Conservation (phyloP, 37 sponge, comb jelly and placozoan species). For the Haliclona indistincta region DNA sequence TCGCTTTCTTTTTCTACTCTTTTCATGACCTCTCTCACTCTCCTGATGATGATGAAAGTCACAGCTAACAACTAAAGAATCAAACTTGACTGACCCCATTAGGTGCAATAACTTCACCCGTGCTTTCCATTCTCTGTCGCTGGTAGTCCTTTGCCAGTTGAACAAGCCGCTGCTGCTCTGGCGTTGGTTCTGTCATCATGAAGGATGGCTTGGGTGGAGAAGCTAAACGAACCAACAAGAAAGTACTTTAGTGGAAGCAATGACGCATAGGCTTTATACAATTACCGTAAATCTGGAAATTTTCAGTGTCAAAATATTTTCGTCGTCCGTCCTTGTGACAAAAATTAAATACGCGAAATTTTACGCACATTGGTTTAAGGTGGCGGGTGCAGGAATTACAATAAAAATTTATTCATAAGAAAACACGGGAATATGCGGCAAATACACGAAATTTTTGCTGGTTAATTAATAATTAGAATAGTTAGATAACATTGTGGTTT, state of each 20-base stretch:
- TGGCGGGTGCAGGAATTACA: too few species aligned
- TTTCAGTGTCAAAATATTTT: too few species aligned
- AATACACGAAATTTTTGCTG: too few species aligned
- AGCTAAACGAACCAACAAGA: not conserved
- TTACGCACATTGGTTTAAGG: too few species aligned
- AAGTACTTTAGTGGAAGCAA: not conserved
- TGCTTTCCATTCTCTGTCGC: not conserved
- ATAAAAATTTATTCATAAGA: too few species aligned
- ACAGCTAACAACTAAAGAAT: not conserved
- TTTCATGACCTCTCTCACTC: too few species aligned
- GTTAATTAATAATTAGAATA: too few species aligned
- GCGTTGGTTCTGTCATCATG: conserved; percentile 23
- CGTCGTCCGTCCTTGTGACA: too few species aligned
- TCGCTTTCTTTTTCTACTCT: not conserved
- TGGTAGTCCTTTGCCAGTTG: conserved; percentile 29
- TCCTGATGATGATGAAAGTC: not conserved
- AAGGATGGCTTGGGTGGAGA: conserved; percentile 26
- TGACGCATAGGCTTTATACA: not conserved
- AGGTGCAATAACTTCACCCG: not conserved
- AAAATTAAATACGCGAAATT: too few species aligned
- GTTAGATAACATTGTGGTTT: too few species aligned
- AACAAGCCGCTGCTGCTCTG: conserved; percentile 18
- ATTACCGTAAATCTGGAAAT: too few species aligned
- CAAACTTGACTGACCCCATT: not conserved
- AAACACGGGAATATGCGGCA: too few species aligned